These are phyloP conservation scores for Euleptes europaea DNA, from an alignment of 2,113 vertebrate genomes.

Conservation along the genomic window DNA sequence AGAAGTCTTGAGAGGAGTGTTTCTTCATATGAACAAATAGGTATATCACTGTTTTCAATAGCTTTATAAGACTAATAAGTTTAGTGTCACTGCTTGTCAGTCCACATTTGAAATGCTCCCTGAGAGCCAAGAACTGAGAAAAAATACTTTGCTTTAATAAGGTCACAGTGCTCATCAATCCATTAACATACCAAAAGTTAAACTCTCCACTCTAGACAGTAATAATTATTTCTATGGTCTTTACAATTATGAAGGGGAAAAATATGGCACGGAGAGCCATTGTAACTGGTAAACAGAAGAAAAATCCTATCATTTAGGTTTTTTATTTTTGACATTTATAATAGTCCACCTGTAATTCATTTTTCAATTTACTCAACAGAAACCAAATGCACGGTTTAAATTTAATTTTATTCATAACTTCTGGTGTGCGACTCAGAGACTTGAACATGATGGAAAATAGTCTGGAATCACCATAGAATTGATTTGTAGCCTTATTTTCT, in stretches of 20 bases:
- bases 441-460: neutral
- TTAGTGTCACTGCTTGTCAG: constrained; percentile 19
- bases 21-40: neutral
- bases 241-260: neutral
- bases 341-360: neutral
- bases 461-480: neutral
- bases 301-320: neutral
- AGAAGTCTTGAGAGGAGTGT: neutral
- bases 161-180: constrained; percentile 31
- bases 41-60: neutral
- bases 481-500: neutral
- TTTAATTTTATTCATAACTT: neutral
- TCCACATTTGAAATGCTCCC: constrained; percentile 17
- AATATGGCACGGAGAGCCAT: neutral
- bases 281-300: neutral
- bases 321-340: constrained; percentile 13
- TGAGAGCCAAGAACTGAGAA: constrained; percentile 32
- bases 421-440: neutral
- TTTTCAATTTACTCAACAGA: neutral
- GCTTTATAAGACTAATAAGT: constrained; percentile 13
- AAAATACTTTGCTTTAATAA: constrained; percentile 53
- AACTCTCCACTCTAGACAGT: neutral
- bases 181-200: constrained; percentile 49
- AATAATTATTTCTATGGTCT: constrained; percentile 19
- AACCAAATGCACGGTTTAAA: neutral